Base-by-base conservation (phyloP, 2,113 vertebrate species). In the Forbesichthys papilliferus region DNA sequence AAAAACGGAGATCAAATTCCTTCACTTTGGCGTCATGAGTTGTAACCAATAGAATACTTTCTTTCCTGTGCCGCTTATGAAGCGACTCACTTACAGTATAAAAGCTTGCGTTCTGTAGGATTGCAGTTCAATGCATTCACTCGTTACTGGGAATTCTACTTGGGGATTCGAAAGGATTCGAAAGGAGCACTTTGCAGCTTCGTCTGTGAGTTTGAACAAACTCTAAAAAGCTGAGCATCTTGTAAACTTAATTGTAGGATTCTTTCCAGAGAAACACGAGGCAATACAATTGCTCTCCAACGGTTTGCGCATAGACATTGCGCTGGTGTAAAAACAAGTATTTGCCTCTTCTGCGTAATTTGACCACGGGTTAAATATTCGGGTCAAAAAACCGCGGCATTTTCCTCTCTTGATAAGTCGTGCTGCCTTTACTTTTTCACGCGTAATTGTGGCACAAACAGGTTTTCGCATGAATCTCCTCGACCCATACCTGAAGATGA, bases 401-500 rank as follows among this genome's bases (percentile, higher is more conserved):
- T 33, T 27, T 66, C 53, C 34, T 58, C 74, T 57, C 11, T 13
- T 20, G 36, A 61, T 68, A 61, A 63, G 10, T 60, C 56, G 13
- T 64, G 3, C 16, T 11, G 16, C 13, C 12, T 53, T 9, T 16
- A 14, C 6, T 16, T 16, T 83, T 87, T 86, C 81, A 82, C 83
- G 74, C 80, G 78, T 84, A 86, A 80, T 72, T 86, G 82, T 88
- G 79, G 51, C 69, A 58, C 78, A 62, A 54, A 48, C 68, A 2
- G 82, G 79, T 82, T 77, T 76, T 83, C 91, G 91, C 79, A 93
- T 99, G 97, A 98, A 98, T 99, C 96, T 99, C 92, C 95, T 99
- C 88, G 96, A 98, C 90, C 97, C 96, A 73, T 98, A 94, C 94
- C 91, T 96, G 92, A 99, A 98, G 93, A 99, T 99, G 97, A 95